Evolutionary conservation across 2,113 vertebrate genomes (phyloP).

Genomic region (Pomatorhinus ruficollis): DNA sequence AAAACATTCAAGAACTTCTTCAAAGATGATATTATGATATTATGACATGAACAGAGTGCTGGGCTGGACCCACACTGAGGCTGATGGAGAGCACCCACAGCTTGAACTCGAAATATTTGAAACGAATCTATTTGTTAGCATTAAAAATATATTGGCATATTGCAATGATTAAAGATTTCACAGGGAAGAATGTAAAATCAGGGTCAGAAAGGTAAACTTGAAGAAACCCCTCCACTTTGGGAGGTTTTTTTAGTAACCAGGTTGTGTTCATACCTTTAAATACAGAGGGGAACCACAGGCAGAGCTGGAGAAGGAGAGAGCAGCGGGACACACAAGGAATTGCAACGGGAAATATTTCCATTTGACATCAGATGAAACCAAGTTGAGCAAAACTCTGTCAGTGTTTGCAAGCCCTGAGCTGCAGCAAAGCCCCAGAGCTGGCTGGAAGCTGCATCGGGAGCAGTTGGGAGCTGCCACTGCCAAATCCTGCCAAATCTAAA

Average conservation of each 20-base stretch:
- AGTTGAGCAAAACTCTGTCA: background rate
- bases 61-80: background rate
- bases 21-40: background rate
- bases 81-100: background rate
- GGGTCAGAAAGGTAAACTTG: background rate
- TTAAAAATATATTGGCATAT: rapidly evolving
- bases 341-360: background rate
- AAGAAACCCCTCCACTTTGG: background rate
- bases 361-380: background rate
- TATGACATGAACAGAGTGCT: background rate
- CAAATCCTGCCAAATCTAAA: background rate
- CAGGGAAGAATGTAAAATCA: rapidly evolving
- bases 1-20: background rate
- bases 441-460: background rate
- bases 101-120: rapidly evolving
- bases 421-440: background rate
- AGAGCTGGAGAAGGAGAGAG: background rate
- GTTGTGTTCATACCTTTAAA: background rate
- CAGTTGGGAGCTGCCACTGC: background rate
- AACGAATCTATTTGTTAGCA: background rate
- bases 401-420: background rate
- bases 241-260: too few relatives aligned
- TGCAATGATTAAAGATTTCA: rapidly evolving
- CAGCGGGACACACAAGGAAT: background rate
- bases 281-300: background rate